These are phyloP conservation scores for Anguilla japonica DNA, from an alignment of 2,113 vertebrate genomes.

Conservation along the genomic window DNA sequence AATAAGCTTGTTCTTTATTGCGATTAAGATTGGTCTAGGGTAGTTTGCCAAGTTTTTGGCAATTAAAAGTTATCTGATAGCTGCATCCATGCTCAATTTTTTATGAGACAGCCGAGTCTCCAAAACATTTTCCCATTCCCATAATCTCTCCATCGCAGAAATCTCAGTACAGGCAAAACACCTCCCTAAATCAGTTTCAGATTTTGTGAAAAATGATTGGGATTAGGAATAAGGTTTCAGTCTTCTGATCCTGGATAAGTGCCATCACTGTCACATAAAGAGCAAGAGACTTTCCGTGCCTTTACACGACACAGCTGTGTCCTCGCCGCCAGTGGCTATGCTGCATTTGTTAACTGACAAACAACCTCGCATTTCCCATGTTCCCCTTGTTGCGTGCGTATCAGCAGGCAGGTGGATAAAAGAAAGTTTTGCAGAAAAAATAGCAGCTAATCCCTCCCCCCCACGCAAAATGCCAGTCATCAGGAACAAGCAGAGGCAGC, in stretches of 20 bases:
- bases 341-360: neutral
- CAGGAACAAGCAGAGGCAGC: neutral
- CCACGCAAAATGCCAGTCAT: slow-evolving; percentile 2
- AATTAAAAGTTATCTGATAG: neutral
- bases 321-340: neutral
- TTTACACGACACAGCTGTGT: neutral
- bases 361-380: neutral
- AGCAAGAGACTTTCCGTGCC: neutral
- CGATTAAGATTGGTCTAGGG: too few species aligned
- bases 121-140: neutral
- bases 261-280: neutral
- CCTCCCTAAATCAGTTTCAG: neutral
- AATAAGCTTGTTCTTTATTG: too few species aligned
- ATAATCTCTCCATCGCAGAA: neutral
- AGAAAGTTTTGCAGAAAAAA: neutral
- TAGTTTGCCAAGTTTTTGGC: neutral
- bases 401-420: neutral
- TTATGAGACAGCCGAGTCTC: neutral
- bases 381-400: neutral
- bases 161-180: neutral
- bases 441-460: neutral
- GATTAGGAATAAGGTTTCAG: neutral
- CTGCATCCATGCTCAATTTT: too few species aligned
- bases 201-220: neutral
- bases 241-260: neutral